phyloP scores from a whole-genome alignment of 2,888 invertebrate genomes.

The Adineta ricciae region DNA sequence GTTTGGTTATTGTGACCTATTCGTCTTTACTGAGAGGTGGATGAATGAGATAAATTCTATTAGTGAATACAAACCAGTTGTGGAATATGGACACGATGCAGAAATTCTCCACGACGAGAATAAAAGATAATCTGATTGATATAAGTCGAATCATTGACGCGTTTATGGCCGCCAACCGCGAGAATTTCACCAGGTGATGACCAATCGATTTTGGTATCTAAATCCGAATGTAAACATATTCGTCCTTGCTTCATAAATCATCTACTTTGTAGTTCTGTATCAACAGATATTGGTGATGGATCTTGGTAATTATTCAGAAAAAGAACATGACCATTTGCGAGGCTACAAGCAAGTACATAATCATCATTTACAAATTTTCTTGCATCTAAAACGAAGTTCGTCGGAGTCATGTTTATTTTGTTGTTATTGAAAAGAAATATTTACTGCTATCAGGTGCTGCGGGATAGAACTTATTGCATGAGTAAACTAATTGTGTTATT shows the following conservation, averaged over 20 bases:
- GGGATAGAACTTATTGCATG: constrained; percentile 5
- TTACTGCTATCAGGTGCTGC: not conserved
- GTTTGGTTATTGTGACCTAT: not conserved
- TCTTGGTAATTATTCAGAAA: not conserved
- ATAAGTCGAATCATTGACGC: constrained; percentile 40
- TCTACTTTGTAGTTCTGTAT: constrained; percentile 10
- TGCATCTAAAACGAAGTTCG: not conserved
- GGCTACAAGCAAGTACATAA: constrained; percentile 11
- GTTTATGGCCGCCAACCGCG: constrained; percentile 68
- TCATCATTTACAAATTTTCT: constrained; percentile 19
- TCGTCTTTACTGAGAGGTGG: too few relatives aligned
- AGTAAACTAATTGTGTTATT: constrained; percentile 16
- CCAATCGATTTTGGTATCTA: constrained; percentile 71
- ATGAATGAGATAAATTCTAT: not conserved
- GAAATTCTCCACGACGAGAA: constrained; percentile 68
- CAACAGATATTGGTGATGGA: constrained; percentile 9
- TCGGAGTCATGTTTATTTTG: too few relatives aligned
- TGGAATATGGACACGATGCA: constrained; percentile 53
- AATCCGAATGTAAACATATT: too few relatives aligned
- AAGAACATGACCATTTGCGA: not conserved
- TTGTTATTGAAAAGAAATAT: not conserved
- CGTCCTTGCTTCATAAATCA: not conserved
- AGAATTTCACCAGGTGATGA: constrained; percentile 81
- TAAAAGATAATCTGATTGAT: constrained; percentile 80
- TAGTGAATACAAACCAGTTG: constrained; percentile 39